Base-by-base conservation (phyloP, 2,113 vertebrate genomes). In the Oreamnos americanus region DNA sequence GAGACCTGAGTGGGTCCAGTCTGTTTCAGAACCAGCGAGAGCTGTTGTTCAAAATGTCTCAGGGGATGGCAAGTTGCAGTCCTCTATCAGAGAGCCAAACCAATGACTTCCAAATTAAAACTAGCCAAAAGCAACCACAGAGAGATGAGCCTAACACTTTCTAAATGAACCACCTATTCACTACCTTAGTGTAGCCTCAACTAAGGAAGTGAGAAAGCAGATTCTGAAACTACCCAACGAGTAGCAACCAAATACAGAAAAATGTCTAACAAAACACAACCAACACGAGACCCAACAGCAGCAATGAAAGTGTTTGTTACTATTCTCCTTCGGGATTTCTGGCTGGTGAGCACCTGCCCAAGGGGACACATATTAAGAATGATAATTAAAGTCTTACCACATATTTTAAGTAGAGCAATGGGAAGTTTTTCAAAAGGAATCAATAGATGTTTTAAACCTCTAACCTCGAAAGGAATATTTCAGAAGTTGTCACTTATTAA, bases 401-500 rank as follows among this genome's bases (percentile, higher is more conserved):
- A 55, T 47, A 45, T 21, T 26, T 83, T 62, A 74, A 87, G 7
- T 26, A 81, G 14, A 74, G 16, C 36, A 13, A 62, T 8, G 45
- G 53, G 60, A 87, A 87, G 57, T 58, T 91, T 93, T 94, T 84
- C 39, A 51, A 67, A 88, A 79, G 43, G 43, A 91, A 94, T 43
- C 71, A 26, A 47, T 13, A 51, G 28, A 33, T 45, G 28, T 82
- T 78, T 57, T 3, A n/a, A 57, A 47, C 25, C 62, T 83, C 84
- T 92, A 36, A 82, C 64, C 47, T n/a, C 25, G 36, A 96, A 92
- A 96, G 47, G 47, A 88, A 49, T 53, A 58, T 57, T 87, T 95
- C 47, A 43, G 21, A 85, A 81, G 16, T 47, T 33, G 53, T 86
- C 45, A 76, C 14, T 53, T 55, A 33, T 7, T 30, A 51, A 89